Evolutionary conservation across 2,113 vertebrate species (phyloP).

Genomic region (Hippocampus zosterae): DNA sequence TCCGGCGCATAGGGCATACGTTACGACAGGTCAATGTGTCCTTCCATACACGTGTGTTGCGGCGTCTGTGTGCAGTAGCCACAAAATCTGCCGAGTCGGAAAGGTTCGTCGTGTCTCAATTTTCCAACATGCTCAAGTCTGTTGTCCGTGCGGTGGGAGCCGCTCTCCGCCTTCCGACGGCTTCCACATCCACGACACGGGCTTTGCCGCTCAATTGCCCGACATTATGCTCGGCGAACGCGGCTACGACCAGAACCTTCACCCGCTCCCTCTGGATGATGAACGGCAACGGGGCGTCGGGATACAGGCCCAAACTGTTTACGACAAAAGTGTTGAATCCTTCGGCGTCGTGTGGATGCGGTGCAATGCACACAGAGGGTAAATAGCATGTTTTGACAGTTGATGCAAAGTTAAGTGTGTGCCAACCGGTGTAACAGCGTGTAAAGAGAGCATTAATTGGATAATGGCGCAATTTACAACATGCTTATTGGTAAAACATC

Average conservation of each 20-base stretch:
- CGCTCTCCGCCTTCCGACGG: constrained; percentile 60
- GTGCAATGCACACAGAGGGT: constrained; percentile 89
- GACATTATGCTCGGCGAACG: constrained; percentile 36
- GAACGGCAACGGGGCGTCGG: constrained; percentile 51
- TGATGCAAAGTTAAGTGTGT: neutral
- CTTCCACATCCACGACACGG: constrained; percentile 38
- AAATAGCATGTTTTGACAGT: neutral
- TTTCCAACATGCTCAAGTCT: constrained; percentile 65
- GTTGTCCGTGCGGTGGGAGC: constrained; percentile 59
- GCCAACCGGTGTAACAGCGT: neutral
- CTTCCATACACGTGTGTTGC: constrained; percentile 72
- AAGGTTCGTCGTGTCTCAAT: accelerated
- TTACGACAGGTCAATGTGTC: constrained; percentile 72
- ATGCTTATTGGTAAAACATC: neutral
- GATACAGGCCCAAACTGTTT: constrained; percentile 66
- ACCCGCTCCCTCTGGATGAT: constrained; percentile 78
- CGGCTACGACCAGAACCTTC: constrained; percentile 62
- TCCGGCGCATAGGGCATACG: constrained; percentile 64
- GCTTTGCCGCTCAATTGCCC: constrained; percentile 49
- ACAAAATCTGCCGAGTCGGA: neutral
- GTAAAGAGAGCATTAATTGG: too few species aligned
- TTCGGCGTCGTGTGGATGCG: constrained; percentile 78
- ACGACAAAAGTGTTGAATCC: constrained; percentile 52
- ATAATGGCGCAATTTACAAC: too few species aligned
- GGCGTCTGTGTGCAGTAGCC: neutral